These are phyloP conservation scores for Lasiommata megera DNA, from an alignment of 2,888 invertebrate genomes.

Conservation along the genomic window DNA sequence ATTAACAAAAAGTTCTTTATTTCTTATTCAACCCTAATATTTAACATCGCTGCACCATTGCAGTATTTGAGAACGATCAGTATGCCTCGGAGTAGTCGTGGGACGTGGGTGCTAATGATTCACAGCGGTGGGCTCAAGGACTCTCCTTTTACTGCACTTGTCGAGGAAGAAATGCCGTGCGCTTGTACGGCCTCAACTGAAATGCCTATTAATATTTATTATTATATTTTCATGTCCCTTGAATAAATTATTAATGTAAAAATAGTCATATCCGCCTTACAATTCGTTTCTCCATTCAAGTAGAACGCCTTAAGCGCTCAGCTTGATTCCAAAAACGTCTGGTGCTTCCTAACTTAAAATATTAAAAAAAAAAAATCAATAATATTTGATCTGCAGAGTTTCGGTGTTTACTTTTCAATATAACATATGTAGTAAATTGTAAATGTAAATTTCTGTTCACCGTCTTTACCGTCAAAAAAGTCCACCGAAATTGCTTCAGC, in stretches of 20 bases:
- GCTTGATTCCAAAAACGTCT: not conserved
- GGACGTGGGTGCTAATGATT: slow-evolving; percentile 67
- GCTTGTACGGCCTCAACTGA: slow-evolving; percentile 27
- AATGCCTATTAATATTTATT: slow-evolving; percentile 20
- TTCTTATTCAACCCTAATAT: slow-evolving; percentile 19
- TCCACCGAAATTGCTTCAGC: no score
- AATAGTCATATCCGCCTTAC: slow-evolving; percentile 11
- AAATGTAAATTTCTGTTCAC: no score
- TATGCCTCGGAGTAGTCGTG: not conserved
- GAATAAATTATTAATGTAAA: slow-evolving; percentile 4
- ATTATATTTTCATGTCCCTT: slow-evolving; percentile 12
- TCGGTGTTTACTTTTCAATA: no score
- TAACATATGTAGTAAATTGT: no score
- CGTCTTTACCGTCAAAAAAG: no score
- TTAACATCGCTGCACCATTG: slow-evolving; percentile 27
- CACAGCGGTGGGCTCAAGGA: slow-evolving; percentile 69
- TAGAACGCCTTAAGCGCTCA: not conserved
- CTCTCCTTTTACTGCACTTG: slow-evolving; percentile 68
- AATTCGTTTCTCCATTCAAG: slow-evolving; percentile 4
- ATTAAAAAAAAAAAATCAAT: no score
- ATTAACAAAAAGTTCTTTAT: no score
- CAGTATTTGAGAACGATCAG: slow-evolving; percentile 13
- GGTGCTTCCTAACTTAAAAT: not conserved
- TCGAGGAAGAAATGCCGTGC: slow-evolving; percentile 41
- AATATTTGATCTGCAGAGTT: no score